Evolutionary conservation across 35 echinoderm and acorn worm genomes (phyloP).

Genomic region (Acanthaster planci): DNA sequence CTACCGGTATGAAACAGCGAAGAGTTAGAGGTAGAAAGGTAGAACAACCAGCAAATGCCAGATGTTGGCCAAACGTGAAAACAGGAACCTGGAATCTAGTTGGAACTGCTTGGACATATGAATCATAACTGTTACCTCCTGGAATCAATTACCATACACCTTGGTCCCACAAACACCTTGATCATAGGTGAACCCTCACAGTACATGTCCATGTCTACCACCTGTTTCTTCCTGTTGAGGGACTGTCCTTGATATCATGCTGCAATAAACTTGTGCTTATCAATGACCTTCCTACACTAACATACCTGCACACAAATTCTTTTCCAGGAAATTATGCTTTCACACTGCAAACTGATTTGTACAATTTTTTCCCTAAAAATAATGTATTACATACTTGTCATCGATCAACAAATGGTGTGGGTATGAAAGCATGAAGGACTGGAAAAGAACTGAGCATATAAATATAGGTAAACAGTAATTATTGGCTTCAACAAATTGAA

Average conservation of each 20-base stretch:
- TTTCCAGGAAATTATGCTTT: no score
- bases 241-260: not conserved
- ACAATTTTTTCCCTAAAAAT: no score
- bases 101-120: conserved; percentile 1
- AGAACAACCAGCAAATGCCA: not conserved
- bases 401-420: no score
- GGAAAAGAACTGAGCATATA: no score
- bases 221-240: not conserved
- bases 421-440: no score
- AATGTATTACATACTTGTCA: no score
- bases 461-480: no score
- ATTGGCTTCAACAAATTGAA: no score
- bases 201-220: not conserved
- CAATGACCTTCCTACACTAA: not conserved
- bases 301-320: no score
- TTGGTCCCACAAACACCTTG: not conserved
- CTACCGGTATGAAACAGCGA: not conserved
- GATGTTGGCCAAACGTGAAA: not conserved
- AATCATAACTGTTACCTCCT: conserved; percentile 4
- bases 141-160: conserved; percentile 8
- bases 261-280: not conserved
- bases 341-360: no score
- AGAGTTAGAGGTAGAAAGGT: not conserved
- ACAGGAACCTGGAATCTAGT: not conserved
- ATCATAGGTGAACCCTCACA: not conserved